Evolutionary conservation across 2,888 invertebrate genomes (phyloP).

Genomic region (Conomelus anceps): DNA sequence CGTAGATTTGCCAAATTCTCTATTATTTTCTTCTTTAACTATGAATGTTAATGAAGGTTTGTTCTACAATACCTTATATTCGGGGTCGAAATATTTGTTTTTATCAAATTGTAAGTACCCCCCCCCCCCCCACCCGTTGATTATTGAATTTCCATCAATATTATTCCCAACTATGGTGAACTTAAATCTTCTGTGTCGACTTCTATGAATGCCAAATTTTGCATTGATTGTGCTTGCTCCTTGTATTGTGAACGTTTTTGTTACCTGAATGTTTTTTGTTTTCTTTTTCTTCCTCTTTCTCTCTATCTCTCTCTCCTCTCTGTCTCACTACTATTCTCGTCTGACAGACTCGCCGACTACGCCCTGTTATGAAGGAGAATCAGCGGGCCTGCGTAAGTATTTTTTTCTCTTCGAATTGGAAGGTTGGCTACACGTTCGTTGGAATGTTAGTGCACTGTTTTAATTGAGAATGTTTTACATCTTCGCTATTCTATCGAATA

Average conservation of each 20-base stretch:
- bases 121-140: too few species aligned
- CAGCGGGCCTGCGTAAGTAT: slow-evolving; percentile 46
- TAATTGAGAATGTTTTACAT: not conserved
- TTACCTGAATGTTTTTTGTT: slow-evolving; percentile 21
- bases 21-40: too few species aligned
- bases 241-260: slow-evolving; percentile 8
- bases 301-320: slow-evolving; percentile 26
- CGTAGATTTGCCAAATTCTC: too few species aligned
- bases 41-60: too few species aligned
- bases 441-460: not conserved
- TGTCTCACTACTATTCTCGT: not conserved
- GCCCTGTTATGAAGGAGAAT: slow-evolving; percentile 48
- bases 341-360: slow-evolving; percentile 46
- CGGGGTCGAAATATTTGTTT: too few species aligned
- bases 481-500: not conserved
- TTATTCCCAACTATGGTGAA: not conserved
- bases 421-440: not conserved
- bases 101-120: too few species aligned
- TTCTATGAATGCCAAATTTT: not conserved
- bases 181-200: not conserved
- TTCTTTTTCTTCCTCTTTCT: slow-evolving; percentile 23
- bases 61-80: too few species aligned
- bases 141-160: not conserved
- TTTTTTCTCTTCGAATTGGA: slow-evolving; percentile 2
- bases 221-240: slow-evolving; percentile 11